Base-by-base conservation (phyloP, 1,140 invertebrate genomes). In the Caenorhabditis remanei region DNA sequence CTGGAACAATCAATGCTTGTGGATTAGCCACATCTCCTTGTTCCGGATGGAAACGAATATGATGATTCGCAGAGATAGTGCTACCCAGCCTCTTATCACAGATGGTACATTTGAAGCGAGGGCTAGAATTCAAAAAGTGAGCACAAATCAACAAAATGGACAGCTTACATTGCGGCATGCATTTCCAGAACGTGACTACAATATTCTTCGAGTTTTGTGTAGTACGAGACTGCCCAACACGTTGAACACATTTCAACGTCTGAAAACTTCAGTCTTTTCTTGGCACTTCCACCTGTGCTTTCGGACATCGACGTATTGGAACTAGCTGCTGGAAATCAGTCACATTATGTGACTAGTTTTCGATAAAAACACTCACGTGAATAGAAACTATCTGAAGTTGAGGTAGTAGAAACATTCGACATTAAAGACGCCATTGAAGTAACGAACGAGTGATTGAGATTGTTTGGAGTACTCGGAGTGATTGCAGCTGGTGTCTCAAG, bases 191-290 rank as follows among this genome's bases (percentile, higher is more conserved):
- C 41, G 16, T 71, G 65, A 6, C 8, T 19, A 46, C 40, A 43
- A 11, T 71, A 71, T 46, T 71, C 65, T 43, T 46, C 16, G 41
- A 71, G 14, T 43, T 6, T 11, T 43, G 65, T 71, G 65, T 19
- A 71, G 14, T 43, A 71, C 11, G 65, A 19, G 8, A 71, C 65
- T 4, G 13, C 41, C 41, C 9, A 46, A 43, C 65, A 71, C 4
- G 7, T 43, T 43, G 19, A 41, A n/a, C 65, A 71, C 65, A 71
- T 71, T 24, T 71, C 65, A 71, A 71, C 41, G 6, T 71, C 65
- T 0, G 65, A 71, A 19, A 43, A 71, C 19, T 71, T 71, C 4
- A 8, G 40, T 43, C 21, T 43, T 46, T 71, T 71, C 0, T 11
- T 4, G 11, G 40, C 14, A 19, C 65, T 71, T 43, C 6, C 11